Conservation (phyloP, 2,113 vertebrate genomes). For the Setophaga coronata region DNA sequence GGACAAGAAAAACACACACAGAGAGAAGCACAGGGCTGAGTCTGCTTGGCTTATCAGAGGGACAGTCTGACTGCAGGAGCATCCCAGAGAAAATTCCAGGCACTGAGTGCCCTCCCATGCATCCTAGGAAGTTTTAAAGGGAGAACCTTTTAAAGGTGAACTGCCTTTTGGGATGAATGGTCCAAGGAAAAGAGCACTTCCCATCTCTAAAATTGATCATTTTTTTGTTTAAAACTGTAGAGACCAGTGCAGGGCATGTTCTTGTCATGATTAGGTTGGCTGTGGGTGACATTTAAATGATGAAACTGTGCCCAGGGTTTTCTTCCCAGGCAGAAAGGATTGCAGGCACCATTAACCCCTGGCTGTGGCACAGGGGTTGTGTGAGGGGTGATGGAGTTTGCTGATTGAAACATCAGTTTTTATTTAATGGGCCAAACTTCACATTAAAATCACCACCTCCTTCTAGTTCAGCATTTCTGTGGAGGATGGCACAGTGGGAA, state of each 20-base stretch:
- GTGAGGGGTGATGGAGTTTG: not conserved
- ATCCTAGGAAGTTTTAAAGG: not conserved
- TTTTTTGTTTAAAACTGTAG: rapidly evolving
- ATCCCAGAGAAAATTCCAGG: not conserved
- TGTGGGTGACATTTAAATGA: not conserved
- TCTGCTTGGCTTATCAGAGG: not conserved
- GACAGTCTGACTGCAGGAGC: not conserved
- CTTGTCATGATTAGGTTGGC: rapidly evolving
- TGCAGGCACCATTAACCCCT: not conserved
- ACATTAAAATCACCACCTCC: not conserved
- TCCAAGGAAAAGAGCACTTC: not conserved
- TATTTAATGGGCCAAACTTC: not conserved
- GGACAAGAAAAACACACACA: not conserved
- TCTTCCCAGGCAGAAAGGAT: not conserved
- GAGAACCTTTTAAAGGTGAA: not conserved
- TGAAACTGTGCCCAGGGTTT: not conserved
- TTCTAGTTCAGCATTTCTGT: not conserved
- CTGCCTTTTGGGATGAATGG: not conserved
- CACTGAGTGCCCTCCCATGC: not conserved
- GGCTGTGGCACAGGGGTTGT: rapidly evolving
- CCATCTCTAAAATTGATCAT: not conserved
- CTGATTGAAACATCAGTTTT: not conserved
- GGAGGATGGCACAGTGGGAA: not conserved
- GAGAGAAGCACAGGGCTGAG: not conserved
- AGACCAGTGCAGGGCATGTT: not conserved